Conservation (phyloP, 2,113 vertebrate genomes). For the Podilymbus podiceps region DNA sequence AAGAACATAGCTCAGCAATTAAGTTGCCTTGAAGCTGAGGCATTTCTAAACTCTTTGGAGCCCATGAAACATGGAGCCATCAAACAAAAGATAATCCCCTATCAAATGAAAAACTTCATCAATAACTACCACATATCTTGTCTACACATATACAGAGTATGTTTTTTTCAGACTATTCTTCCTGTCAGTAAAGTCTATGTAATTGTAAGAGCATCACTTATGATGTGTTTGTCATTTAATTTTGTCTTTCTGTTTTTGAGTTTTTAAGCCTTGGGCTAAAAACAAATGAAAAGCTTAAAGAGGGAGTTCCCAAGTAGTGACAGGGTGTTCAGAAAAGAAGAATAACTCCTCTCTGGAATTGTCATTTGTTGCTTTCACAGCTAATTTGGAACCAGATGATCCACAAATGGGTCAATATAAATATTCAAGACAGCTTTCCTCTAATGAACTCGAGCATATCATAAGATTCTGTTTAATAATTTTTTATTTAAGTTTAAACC, state of each 20-base stretch:
- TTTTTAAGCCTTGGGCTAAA: not conserved
- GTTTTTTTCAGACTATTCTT: not conserved
- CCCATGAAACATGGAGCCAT: not conserved
- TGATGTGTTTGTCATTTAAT: not conserved
- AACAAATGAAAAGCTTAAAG: not conserved
- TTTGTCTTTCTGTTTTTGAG: not conserved
- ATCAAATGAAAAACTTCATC: not conserved
- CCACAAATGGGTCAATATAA: not conserved
- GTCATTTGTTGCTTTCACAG: not conserved
- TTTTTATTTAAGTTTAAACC: not conserved
- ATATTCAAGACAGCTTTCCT: not conserved
- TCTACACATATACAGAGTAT: not conserved
- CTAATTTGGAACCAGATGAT: not conserved
- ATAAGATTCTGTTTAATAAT: not conserved
- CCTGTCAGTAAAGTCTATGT: not conserved
- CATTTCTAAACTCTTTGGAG: constrained; percentile 1
- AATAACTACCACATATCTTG: not conserved
- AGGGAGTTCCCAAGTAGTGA: not conserved
- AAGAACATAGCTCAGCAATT: not conserved
- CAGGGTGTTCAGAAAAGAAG: not conserved
- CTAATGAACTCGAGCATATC: not conserved
- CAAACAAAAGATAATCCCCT: not conserved
- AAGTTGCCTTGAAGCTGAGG: not conserved
- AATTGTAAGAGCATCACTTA: not conserved
- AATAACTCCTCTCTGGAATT: not conserved